These are phyloP conservation scores for Paguma larvata DNA, from an alignment of 2,797 vertebrate species.

Conservation along the genomic window DNA sequence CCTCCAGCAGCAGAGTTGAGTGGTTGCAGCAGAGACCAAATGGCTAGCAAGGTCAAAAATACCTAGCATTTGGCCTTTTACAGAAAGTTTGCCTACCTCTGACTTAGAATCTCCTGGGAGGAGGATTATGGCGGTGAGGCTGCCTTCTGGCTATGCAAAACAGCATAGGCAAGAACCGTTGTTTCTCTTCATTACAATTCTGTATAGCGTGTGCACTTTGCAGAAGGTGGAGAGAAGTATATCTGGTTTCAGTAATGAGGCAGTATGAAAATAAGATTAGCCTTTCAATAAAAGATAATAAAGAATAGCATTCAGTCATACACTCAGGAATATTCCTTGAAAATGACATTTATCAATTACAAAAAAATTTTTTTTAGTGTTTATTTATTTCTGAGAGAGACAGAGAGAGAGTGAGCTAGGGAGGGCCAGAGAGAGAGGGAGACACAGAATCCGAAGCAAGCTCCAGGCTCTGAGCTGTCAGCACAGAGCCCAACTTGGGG, in stretches of 20 bases:
- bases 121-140: neutral
- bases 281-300: neutral
- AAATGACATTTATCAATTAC: neutral
- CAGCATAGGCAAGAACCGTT: neutral
- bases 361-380: neutral
- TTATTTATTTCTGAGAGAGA: no score
- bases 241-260: neutral
- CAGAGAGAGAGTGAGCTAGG: no score
- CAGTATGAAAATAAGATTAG: neutral
- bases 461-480: no score
- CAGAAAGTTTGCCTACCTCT: neutral
- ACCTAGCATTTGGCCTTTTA: neutral
- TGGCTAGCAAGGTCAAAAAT: neutral
- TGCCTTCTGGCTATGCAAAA: neutral
- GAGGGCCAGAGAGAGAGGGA: no score
- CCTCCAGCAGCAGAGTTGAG: neutral
- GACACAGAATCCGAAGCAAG: no score
- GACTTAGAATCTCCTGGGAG: neutral
- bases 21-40: neutral
- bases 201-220: neutral
- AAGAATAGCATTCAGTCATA: neutral
- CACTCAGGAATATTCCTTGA: neutral
- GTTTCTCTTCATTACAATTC: neutral
- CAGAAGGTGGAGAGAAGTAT: neutral
- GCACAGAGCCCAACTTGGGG: no score